These are phyloP conservation scores for Dolichotis patagonum DNA, from an alignment of 2,113 vertebrate genomes.

Conservation along the genomic window DNA sequence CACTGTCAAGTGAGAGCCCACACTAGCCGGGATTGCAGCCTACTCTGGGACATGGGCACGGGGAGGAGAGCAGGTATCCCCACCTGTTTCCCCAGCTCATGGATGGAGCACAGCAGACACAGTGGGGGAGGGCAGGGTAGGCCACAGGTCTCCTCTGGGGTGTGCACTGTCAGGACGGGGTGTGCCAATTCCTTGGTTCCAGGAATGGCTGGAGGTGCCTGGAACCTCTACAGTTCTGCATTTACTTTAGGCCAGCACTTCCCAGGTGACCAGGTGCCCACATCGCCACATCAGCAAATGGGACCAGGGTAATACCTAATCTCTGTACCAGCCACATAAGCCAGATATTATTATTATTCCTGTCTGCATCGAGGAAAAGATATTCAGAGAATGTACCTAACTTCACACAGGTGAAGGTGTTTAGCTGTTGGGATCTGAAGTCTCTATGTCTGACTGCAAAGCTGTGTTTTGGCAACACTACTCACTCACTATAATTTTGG, in stretches of 20 bases:
- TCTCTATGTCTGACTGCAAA: neutral
- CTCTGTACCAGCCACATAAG: neutral
- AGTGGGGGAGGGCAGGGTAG: too few species aligned
- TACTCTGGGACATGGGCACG: rapidly evolving
- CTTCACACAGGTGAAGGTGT: neutral
- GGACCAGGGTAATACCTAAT: neutral
- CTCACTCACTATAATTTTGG: neutral
- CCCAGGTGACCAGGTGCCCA: neutral
- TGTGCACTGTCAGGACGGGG: neutral
- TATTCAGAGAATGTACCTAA: neutral
- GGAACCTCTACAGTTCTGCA: neutral
- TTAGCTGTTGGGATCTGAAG: neutral
- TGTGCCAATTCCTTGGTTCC: neutral
- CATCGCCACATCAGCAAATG: neutral
- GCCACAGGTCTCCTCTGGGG: neutral
- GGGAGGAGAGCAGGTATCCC: too few species aligned
- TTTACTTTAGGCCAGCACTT: neutral
- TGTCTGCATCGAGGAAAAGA: neutral
- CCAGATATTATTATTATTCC: neutral
- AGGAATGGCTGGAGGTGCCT: neutral
- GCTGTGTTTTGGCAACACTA: neutral
- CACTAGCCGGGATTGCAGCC: neutral
- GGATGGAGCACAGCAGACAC: rapidly evolving
- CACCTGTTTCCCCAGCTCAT: rapidly evolving
- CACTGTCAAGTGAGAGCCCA: too few species aligned